A percentile compares a stretch with the other conserved stretches of the same genome.
Evolutionary conservation across 2,888 invertebrate genomes (phyloP).

Genomic region (Agrotis puta): DNA sequence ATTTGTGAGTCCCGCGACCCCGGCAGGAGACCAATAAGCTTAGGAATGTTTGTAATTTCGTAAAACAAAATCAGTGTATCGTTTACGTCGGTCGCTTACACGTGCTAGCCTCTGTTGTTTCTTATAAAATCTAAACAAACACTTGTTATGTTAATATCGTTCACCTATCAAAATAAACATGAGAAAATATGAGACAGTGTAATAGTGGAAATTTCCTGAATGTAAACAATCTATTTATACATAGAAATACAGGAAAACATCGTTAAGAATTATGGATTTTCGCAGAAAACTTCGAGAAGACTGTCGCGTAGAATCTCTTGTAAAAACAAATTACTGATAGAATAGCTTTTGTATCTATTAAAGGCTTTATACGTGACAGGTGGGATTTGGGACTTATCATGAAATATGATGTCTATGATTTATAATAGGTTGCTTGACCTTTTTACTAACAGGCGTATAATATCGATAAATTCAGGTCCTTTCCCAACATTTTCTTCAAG

Average conservation of each 20-base stretch:
- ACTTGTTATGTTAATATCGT: neutral
- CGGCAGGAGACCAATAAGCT: too few species aligned
- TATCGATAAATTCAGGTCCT: neutral
- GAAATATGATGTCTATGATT: constrained; percentile 11
- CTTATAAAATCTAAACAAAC: neutral
- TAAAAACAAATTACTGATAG: neutral
- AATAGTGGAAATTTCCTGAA: neutral
- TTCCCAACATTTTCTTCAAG: neutral
- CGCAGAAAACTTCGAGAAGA: neutral
- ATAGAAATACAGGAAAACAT: neutral
- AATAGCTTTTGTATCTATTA: neutral
- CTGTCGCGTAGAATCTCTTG: neutral
- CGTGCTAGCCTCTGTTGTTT: too few species aligned
- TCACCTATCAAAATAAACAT: too few species aligned
- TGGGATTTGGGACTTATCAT: neutral
- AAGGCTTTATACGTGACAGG: neutral
- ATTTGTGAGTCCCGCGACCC: too few species aligned
- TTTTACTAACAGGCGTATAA: neutral
- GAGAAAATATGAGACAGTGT: neutral
- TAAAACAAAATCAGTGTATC: too few species aligned
- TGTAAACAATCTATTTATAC: neutral
- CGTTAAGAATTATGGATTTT: neutral
- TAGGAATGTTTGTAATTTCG: too few species aligned
- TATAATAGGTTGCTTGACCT: neutral
- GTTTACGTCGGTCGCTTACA: too few species aligned